Percentiles rank a stretch among this genome's conserved stretches.
These are phyloP conservation scores for Karalla daura DNA, from an alignment of 2,797 vertebrate species.

Conservation along the genomic window DNA sequence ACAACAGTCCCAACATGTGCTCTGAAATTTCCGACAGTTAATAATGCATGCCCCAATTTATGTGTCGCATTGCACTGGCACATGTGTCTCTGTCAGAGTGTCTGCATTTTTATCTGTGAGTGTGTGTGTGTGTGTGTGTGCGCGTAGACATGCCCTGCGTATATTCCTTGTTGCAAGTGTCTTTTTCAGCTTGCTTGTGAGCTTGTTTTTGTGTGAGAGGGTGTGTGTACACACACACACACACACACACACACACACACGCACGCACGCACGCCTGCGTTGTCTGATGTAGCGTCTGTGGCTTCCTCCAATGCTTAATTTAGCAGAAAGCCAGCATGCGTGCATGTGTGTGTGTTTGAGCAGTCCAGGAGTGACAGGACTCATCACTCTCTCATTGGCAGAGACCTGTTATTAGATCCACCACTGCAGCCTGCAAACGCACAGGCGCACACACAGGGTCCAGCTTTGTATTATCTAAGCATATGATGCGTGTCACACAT, in stretches of 20 bases:
- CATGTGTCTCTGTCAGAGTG: slow-evolving; percentile 52
- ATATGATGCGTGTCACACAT: slow-evolving; percentile 59
- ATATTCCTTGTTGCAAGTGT: slow-evolving; percentile 41
- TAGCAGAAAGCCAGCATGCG: slow-evolving; percentile 51
- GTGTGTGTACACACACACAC: no score
- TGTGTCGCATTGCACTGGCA: slow-evolving; percentile 46
- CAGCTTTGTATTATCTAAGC: slow-evolving; percentile 59
- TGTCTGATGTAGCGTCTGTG: slow-evolving; percentile 41
- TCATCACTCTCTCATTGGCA: slow-evolving; percentile 52
- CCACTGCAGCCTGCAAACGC: slow-evolving; percentile 32
- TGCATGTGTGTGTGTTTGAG: slow-evolving; percentile 18
- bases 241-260: no score
- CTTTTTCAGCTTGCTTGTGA: slow-evolving; percentile 45
- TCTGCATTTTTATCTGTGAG: slow-evolving; percentile 28
- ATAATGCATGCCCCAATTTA: slow-evolving; percentile 78
- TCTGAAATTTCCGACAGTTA: slow-evolving; percentile 58
- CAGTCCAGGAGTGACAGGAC: slow-evolving; percentile 39
- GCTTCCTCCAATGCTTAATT: slow-evolving; percentile 59
- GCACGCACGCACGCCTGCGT: slow-evolving; percentile 1
- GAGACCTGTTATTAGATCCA: slow-evolving; percentile 58
- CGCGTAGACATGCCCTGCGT: neutral
- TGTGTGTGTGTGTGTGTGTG: slow-evolving; percentile 27
- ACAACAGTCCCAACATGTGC: slow-evolving; percentile 53
- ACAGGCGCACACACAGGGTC: slow-evolving; percentile 23
- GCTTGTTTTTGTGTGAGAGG: slow-evolving; percentile 50